Base-by-base conservation (phyloP, 2,888 invertebrate genomes). In the Cantharis rufa region DNA sequence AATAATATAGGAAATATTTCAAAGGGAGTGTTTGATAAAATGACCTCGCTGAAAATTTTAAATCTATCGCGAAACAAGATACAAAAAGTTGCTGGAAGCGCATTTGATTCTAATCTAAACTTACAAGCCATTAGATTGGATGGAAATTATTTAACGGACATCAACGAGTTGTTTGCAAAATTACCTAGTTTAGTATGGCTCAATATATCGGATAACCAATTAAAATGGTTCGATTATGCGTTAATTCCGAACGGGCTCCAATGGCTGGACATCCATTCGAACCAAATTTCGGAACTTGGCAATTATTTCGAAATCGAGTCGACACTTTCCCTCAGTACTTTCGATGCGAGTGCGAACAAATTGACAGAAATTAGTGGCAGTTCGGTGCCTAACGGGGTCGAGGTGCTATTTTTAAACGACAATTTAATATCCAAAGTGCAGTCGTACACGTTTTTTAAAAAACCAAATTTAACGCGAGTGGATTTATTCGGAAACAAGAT, bases 251-350 rank as follows among this genome's bases (percentile, higher is more conserved):
- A 94, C 82, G 93, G 94, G 86, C 90, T 96, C 83, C 94, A 95
- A 89, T 95, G 95, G 94, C 89, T 96, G 83, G 95, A 96, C 89
- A 93, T 96, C 85, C 95, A 95, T 85, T 92, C 94, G 81, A 96
- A 96, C 89, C 92, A 93, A 88, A 95, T 96, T 82, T 92, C 92
- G 82, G 94, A 94, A 88, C 90, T 96, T 82, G 95, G 95, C 82
- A 96, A 96, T 90, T 94, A 95, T 88, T 94, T 94, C 86, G 95
- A 95, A 88, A 93, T 95, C 84, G 94, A 95, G 90, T 93, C 93
- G 77, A 93, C 94, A 84, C 89, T 95, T 82, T 93, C 94, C 81
- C 90, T 95, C 80, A 93, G 93, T 85, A 94, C 94, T 78, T 93
- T 96, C 86, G 95, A 96, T 88, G 94, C 94, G 28, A 95, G 95